phyloP scores from a whole-genome alignment of 2,797 vertebrate species.

The Poecilia picta region DNA sequence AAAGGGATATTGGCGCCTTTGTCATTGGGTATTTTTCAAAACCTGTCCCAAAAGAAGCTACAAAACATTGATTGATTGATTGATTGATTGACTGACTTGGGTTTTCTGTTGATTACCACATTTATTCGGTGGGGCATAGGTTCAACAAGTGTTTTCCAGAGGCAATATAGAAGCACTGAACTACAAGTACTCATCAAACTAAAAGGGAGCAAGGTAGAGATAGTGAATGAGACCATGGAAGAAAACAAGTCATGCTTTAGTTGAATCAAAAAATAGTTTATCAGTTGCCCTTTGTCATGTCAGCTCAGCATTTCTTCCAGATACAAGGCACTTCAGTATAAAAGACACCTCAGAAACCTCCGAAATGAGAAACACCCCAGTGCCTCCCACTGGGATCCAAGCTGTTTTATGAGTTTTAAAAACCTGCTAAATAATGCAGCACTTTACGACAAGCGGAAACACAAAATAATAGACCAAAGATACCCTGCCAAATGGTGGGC shows the following conservation, averaged over 20 bases:
- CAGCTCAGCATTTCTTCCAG: slow-evolving; percentile 47
- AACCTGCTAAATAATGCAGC: slow-evolving; percentile 84
- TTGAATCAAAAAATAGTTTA: slow-evolving; percentile 10
- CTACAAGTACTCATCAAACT: slow-evolving; percentile 1
- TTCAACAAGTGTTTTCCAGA: background rate
- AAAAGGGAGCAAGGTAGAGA: slow-evolving; percentile 11
- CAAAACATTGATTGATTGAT: background rate
- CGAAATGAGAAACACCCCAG: slow-evolving; percentile 76
- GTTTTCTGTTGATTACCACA: background rate
- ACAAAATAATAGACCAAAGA: slow-evolving; percentile 68
- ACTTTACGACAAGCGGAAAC: slow-evolving; percentile 70
- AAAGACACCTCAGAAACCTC: slow-evolving; percentile 76
- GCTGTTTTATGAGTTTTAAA: slow-evolving; percentile 87
- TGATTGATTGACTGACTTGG: background rate
- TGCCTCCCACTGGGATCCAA: slow-evolving; percentile 79
- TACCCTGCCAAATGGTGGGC: slow-evolving; percentile 25
- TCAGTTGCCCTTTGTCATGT: slow-evolving; percentile 17
- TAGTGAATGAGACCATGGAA: background rate
- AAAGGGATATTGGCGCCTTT: slow-evolving; percentile 64
- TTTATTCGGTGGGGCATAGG: background rate
- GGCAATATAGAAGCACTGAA: slow-evolving; percentile 8
- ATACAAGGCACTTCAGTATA: slow-evolving; percentile 60
- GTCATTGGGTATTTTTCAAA: slow-evolving; percentile 26
- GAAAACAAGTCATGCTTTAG: slow-evolving; percentile 6
- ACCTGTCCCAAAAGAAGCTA: background rate